Evolutionary conservation across 2,113 vertebrate species (phyloP).

Genomic region (Carassius carassius): DNA sequence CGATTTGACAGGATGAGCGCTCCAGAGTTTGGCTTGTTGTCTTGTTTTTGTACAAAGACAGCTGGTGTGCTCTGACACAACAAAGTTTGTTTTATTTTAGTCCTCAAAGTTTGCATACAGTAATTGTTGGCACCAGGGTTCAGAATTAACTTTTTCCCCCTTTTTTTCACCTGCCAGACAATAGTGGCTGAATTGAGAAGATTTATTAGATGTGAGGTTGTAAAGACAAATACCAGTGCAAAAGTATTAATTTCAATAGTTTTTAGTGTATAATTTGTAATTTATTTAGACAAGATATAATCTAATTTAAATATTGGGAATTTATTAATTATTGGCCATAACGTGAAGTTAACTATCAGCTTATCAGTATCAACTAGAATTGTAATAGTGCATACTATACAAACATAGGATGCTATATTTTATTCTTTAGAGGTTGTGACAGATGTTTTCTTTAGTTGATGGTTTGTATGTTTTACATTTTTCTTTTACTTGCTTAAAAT

Average conservation of each 20-base stretch:
- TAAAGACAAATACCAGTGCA: not conserved
- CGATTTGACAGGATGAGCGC: slow-evolving; percentile 2
- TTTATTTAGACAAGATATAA: too few species aligned
- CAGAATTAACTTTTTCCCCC: not conserved
- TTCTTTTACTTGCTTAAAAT: not conserved
- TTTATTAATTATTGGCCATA: not conserved
- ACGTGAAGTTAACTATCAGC: not conserved
- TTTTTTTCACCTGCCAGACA: too few species aligned
- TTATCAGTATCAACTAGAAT: not conserved
- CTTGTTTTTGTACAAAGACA: slow-evolving; percentile 4
- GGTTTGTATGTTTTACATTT: not conserved
- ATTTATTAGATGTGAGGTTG: not conserved
- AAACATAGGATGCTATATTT: not conserved
- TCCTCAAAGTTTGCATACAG: not conserved
- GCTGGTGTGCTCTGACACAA: not conserved
- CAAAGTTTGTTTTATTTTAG: not conserved
- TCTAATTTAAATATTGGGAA: not conserved
- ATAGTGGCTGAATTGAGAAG: not conserved
- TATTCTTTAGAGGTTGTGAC: not conserved
- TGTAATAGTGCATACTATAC: not conserved
- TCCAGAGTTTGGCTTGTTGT: not conserved
- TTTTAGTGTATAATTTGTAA: too few species aligned
- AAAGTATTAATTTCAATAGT: too few species aligned
- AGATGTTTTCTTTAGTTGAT: not conserved
- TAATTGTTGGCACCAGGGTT: not conserved